Evolutionary conservation across 1,140 invertebrate genomes (phyloP).

Genomic region (Cotesia chilonis): DNA sequence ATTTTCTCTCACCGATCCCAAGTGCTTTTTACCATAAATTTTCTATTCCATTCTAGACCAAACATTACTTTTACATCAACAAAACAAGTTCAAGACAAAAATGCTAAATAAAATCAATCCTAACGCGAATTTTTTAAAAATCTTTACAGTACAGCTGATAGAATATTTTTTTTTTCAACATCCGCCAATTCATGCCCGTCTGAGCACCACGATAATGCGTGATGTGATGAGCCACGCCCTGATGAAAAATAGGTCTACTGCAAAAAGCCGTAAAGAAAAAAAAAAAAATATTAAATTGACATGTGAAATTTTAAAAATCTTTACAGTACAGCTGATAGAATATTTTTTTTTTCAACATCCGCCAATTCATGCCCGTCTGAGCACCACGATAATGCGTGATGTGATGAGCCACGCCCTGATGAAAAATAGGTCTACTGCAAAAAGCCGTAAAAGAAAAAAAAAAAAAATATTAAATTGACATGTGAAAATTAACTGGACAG

Average conservation of each 20-base stretch:
- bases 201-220: not conserved
- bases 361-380: constrained; percentile 25
- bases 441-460: constrained; percentile 25
- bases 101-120: too few species aligned
- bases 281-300: constrained; percentile 32
- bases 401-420: constrained; percentile 33
- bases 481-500: constrained; percentile 33
- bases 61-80: too few species aligned
- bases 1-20: too few species aligned
- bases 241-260: constrained; percentile 11
- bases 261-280: constrained; percentile 14
- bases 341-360: not conserved
- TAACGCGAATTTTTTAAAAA: too few species aligned
- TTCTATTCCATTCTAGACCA: too few species aligned
- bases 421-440: constrained; percentile 9
- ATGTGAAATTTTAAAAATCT: constrained; percentile 19
- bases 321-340: not conserved
- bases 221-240: constrained; percentile 33
- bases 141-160: not conserved
- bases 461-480: constrained; percentile 31
- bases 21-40: too few species aligned
- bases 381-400: not conserved
- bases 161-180: not conserved
- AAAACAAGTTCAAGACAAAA: too few species aligned
- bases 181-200: constrained; percentile 23